Conservation (phyloP, 1,140 invertebrate genomes). For the Drosophila virilis region DNA sequence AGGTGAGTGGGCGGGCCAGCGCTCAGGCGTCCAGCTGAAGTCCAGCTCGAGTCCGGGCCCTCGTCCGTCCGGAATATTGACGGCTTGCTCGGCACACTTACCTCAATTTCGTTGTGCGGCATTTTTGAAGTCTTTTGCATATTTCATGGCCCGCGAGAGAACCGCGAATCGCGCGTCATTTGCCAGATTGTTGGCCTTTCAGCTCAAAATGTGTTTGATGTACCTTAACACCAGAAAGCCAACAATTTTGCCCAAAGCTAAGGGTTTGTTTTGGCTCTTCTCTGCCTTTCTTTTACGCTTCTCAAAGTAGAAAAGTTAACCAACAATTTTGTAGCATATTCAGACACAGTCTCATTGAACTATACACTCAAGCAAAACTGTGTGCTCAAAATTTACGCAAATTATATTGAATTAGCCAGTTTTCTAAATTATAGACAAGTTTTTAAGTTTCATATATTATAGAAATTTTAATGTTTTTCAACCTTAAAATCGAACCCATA, state of each 20-base stretch:
- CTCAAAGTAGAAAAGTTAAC: too few relatives aligned
- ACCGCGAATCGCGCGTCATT: slow-evolving; percentile 52
- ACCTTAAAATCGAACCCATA: too few relatives aligned
- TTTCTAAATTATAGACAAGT: too few relatives aligned
- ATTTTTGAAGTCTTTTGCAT: slow-evolving; percentile 60
- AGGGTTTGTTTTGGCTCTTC: not conserved
- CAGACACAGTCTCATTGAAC: too few relatives aligned
- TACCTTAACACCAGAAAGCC: slow-evolving; percentile 41
- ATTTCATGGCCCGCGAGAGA: slow-evolving; percentile 35
- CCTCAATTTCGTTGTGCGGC: slow-evolving; percentile 47
- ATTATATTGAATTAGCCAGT: too few relatives aligned
- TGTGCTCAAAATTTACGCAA: too few relatives aligned
- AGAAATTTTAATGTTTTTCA: too few relatives aligned
- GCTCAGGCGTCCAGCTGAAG: not conserved
- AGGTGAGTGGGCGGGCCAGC: slow-evolving; percentile 85
- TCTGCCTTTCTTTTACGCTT: too few relatives aligned
- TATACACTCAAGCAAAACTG: too few relatives aligned
- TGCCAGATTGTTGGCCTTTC: slow-evolving; percentile 62
- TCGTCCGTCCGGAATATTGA: not conserved
- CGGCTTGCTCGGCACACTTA: slow-evolving; percentile 30
- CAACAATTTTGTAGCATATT: too few relatives aligned
- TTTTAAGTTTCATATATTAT: too few relatives aligned
- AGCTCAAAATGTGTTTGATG: slow-evolving; percentile 37
- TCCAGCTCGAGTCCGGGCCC: too few relatives aligned
- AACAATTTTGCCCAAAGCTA: not conserved